Percentiles rank a stretch among this genome's conserved stretches.
These are phyloP conservation scores for Colletes latitarsis DNA, from an alignment of 1,140 invertebrate genomes.

Conservation along the genomic window DNA sequence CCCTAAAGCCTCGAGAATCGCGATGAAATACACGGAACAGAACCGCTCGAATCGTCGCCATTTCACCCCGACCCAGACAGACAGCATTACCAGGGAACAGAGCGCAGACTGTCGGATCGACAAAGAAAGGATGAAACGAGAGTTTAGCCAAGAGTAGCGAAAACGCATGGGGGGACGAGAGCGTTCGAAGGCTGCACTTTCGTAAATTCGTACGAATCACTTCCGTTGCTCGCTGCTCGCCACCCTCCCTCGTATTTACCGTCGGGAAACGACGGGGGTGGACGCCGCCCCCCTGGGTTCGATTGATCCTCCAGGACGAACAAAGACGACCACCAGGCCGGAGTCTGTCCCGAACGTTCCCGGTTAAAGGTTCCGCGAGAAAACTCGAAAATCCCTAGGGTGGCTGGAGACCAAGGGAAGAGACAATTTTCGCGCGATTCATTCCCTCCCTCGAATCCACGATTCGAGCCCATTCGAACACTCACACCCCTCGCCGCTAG, in stretches of 20 bases:
- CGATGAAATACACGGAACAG: constrained; percentile 14
- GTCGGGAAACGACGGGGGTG: constrained; percentile 40
- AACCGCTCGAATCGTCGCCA: constrained; percentile 32
- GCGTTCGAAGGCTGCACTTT: constrained; percentile 46
- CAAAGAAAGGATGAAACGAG: constrained; percentile 13
- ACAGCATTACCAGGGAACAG: constrained; percentile 6
- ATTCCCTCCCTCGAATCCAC: constrained; percentile 31
- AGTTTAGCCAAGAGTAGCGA: constrained; percentile 13
- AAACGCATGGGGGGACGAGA: not conserved
- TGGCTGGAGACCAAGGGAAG: constrained; percentile 15
- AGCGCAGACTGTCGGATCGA: not conserved
- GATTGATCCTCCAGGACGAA: constrained; percentile 48
- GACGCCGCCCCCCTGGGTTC: not conserved
- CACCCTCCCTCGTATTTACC: constrained; percentile 49
- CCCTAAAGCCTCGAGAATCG: not conserved
- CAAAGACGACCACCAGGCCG: not conserved
- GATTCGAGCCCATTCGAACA: not conserved
- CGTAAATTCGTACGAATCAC: constrained; percentile 68
- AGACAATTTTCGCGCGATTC: constrained; percentile 66
- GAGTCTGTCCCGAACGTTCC: not conserved
- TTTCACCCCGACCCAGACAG: not conserved
- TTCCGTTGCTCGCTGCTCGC: constrained; percentile 54
- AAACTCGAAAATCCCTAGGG: constrained; percentile 24
- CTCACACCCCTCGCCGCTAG: not conserved
- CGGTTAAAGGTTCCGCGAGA: constrained; percentile 5